Conservation (phyloP, 2,797 vertebrate genomes). For the Lacerta bilineata region DNA sequence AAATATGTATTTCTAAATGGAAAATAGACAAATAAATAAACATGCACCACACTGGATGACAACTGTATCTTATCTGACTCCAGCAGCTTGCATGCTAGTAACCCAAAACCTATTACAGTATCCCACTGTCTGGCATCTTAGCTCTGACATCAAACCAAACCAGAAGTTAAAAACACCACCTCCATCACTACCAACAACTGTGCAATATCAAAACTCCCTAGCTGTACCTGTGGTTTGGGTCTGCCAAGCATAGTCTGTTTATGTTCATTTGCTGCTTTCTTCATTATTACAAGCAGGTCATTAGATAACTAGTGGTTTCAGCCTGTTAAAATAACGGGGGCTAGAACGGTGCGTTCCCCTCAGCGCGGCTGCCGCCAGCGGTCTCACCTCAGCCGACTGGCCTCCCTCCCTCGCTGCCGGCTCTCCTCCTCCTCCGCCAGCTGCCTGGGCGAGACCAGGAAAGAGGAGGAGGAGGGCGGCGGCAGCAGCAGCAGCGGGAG, state of each 20-base stretch:
- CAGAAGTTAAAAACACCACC: not conserved
- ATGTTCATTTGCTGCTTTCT: not conserved
- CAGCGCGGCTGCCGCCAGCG: too few species aligned
- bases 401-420: too few species aligned
- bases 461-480: too few species aligned
- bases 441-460: too few species aligned
- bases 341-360: too few species aligned
- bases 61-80: not conserved
- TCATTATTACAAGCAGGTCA: not conserved
- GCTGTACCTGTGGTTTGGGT: not conserved
- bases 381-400: too few species aligned
- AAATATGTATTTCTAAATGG: not conserved
- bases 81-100: not conserved
- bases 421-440: too few species aligned
- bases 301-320: too few species aligned
- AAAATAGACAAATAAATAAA: rapidly evolving
- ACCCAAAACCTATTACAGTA: not conserved
- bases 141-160: rapidly evolving
- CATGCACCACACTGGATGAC: not conserved
- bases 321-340: too few species aligned
- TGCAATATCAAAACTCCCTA: not conserved
- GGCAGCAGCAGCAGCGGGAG: too few species aligned
- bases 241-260: too few species aligned
- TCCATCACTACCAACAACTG: not conserved
- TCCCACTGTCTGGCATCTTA: rapidly evolving